Evolutionary conservation across 2,797 vertebrate species (phyloP), one percentile per base, ranked within the genome.

Genomic region (Phylloscopus collybita): DNA sequence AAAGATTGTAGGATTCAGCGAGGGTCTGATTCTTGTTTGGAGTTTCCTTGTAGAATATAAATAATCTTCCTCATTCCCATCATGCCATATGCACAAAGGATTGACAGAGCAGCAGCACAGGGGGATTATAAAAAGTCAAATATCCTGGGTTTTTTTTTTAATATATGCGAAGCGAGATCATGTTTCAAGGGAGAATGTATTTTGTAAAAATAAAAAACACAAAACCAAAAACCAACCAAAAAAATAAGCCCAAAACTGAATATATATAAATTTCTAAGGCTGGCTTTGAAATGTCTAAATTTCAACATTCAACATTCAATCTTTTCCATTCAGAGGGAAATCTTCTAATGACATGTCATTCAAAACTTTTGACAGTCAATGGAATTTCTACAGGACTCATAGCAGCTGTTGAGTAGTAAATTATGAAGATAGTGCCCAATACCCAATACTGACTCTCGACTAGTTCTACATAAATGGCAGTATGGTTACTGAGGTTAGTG

Each of bases 31-130:
- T 84, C 17, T 95, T 82, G 38, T 79, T 92, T 92, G 65, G 8
- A 70, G 44, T 91, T 94, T 96, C 45, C 44, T 87, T 44, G 83
- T 5, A 84, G 49, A 87, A 79, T 54, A 86, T 80, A 96, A 95
- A 93, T 75, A 88, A 93, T 76, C 56, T 74, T 47, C 30, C 17
- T 86, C 29, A 91, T 89, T 75, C 53, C 26, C 75, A 21, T 47
- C 16, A 83, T 91, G 9, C 13, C 38, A 66, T 25, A 26, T 49
- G 18, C 15, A 36, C 4, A 61, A 69, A 51, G 13, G 12, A 44
- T 9, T 79, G 32, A 88, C 90, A 64, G 36, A 82, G 30, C 5
- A 70, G 17, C 9, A 65, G 22, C 11, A 75, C n/a, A 64, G 38
- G 10, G 26, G 10, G 1, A 67, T 72, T 94, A 19, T 56, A 78